phyloP scores from a whole-genome alignment of 1,140 invertebrate genomes.

The Tetramorium parvispinum region DNA sequence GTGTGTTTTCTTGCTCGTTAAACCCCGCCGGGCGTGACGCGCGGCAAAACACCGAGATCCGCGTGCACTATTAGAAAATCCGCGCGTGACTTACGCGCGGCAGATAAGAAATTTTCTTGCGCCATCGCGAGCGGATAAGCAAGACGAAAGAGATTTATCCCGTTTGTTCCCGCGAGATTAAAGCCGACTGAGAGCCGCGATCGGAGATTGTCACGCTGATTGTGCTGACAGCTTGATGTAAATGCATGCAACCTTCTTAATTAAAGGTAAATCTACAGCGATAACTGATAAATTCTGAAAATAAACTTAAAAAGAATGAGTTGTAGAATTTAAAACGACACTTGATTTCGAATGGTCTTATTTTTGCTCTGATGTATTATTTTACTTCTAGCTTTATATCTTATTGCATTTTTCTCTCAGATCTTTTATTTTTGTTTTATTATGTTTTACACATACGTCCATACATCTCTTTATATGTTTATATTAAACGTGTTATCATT shows the following conservation, averaged over 20 bases:
- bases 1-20: constrained; percentile 55
- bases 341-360: neutral
- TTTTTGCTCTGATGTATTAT: neutral
- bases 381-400: neutral
- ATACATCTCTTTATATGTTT: neutral
- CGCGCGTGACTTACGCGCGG: constrained; percentile 51
- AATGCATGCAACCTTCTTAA: constrained; percentile 17
- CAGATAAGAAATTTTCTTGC: constrained; percentile 56
- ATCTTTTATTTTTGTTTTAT: constrained; percentile 4
- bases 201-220: constrained; percentile 10
- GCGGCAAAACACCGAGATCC: constrained; percentile 49
- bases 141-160: constrained; percentile 7
- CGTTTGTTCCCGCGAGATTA: constrained; percentile 20
- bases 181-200: neutral
- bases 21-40: constrained; percentile 43
- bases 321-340: neutral
- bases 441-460: neutral
- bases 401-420: neutral
- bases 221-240: neutral
- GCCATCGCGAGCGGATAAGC: constrained; percentile 18
- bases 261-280: neutral
- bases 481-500: neutral
- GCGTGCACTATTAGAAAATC: constrained; percentile 58
- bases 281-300: neutral
- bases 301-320: neutral